A percentile compares a stretch with the other conserved stretches of the same genome.
These are phyloP conservation scores for Spilarctia lutea DNA, from an alignment of 2,888 invertebrate genomes.

Conservation along the genomic window DNA sequence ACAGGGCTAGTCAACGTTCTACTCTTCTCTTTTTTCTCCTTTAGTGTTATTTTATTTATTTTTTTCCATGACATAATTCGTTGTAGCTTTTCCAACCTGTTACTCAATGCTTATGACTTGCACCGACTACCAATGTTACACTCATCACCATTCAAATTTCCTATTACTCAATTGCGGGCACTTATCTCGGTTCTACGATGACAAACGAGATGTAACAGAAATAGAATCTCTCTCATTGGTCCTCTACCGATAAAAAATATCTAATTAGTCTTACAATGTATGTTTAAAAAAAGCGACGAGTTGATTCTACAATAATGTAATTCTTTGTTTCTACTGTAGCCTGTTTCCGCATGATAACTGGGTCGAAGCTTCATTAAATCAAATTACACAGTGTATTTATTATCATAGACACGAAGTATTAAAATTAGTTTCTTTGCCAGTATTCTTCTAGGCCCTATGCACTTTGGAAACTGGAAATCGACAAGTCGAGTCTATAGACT, in stretches of 20 bases:
- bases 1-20: too few species aligned
- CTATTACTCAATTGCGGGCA: conserved; percentile 83
- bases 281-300: neutral
- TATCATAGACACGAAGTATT: too few species aligned
- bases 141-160: conserved; percentile 74
- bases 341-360: neutral
- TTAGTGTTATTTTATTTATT: neutral
- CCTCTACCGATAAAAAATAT: conserved; percentile 31
- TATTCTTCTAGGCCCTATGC: too few species aligned
- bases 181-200: conserved; percentile 72
- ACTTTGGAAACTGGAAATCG: too few species aligned
- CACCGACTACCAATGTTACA: conserved; percentile 58
- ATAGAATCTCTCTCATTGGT: conserved; percentile 52
- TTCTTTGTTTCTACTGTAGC: neutral
- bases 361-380: neutral
- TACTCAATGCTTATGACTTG: conserved; percentile 50
- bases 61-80: neutral
- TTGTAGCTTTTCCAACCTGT: neutral
- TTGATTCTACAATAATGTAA: neutral
- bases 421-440: too few species aligned
- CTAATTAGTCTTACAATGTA: neutral
- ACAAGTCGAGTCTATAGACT: too few species aligned
- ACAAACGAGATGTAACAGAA: conserved; percentile 69
- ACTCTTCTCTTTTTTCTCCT: too few species aligned
- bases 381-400: neutral